A percentile compares a stretch with the other conserved stretches of the same genome.
phyloP scores from a whole-genome alignment of 1,140 invertebrate species.

The Helicoverpa armigera region DNA sequence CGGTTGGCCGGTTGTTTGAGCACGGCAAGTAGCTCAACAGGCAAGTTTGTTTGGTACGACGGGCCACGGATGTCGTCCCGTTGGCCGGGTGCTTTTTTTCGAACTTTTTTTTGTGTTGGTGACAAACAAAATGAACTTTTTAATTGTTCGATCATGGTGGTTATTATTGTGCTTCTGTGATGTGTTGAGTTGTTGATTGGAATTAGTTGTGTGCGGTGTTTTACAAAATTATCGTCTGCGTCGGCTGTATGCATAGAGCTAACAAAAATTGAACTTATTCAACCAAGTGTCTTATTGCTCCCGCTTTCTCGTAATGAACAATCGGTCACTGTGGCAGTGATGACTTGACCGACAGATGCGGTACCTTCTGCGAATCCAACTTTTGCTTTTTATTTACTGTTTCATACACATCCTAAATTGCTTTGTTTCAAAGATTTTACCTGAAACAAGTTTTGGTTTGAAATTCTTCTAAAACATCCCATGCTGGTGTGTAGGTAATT shows the following conservation, averaged over 20 bases:
- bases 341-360: conserved; percentile 9
- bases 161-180: conserved; percentile 64
- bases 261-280: conserved; percentile 71
- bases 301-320: conserved; percentile 64
- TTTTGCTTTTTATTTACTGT: conserved; percentile 2
- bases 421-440: background rate
- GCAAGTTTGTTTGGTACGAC: conserved; percentile 81
- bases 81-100: conserved; percentile 71
- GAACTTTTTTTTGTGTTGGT: conserved; percentile 71
- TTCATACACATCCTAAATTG: background rate
- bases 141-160: conserved; percentile 70
- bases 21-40: conserved; percentile 66
- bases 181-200: conserved; percentile 62
- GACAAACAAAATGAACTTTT: conserved; percentile 75
- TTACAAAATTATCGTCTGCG: conserved; percentile 48
- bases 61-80: conserved; percentile 73
- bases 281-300: conserved; percentile 64
- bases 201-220: conserved; percentile 60
- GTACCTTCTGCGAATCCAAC: background rate
- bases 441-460: conserved; percentile 7
- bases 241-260: conserved; percentile 55
- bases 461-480: conserved; percentile 10
- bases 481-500: conserved; percentile 1
- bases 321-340: conserved; percentile 35
- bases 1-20: conserved; percentile 52